Conservation (phyloP, 2,888 invertebrate genomes). For the Cheilosia scutellata region DNA sequence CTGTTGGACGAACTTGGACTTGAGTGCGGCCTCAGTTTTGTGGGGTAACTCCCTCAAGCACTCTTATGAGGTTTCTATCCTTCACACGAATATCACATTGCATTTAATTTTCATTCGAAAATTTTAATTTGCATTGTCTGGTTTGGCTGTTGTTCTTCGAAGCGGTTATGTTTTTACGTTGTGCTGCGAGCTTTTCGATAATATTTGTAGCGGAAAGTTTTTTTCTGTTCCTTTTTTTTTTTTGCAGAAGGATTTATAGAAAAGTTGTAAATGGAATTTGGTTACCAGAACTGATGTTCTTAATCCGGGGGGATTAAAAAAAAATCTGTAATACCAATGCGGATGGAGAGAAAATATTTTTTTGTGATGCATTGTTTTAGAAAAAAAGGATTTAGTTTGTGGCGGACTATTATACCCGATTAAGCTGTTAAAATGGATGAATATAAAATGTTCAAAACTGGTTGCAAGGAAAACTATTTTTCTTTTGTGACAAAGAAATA, state of each 20-base stretch:
- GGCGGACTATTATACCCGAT: no score
- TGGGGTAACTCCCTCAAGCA: conserved; percentile 24
- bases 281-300: conserved; percentile 30
- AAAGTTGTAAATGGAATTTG: conserved; percentile 54
- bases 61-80: conserved; percentile 37
- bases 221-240: no score
- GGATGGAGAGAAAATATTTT: conserved; percentile 1
- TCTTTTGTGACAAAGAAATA: no score
- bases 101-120: conserved; percentile 76
- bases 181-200: conserved; percentile 15
- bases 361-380: neutral
- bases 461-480: no score
- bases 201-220: conserved; percentile 21
- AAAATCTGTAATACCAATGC: conserved; percentile 11
- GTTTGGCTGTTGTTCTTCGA: conserved; percentile 18
- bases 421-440: no score
- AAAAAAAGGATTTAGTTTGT: no score
- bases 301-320: conserved; percentile 59
- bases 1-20: conserved; percentile 56
- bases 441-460: no score
- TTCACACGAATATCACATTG: conserved; percentile 72
- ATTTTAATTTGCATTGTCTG: conserved; percentile 81
- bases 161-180: conserved; percentile 64
- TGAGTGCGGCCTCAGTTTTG: conserved; percentile 24
- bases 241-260: conserved; percentile 9